phyloP scores from a whole-genome alignment of 1,140 invertebrate species.

The Ceratina australensis region DNA sequence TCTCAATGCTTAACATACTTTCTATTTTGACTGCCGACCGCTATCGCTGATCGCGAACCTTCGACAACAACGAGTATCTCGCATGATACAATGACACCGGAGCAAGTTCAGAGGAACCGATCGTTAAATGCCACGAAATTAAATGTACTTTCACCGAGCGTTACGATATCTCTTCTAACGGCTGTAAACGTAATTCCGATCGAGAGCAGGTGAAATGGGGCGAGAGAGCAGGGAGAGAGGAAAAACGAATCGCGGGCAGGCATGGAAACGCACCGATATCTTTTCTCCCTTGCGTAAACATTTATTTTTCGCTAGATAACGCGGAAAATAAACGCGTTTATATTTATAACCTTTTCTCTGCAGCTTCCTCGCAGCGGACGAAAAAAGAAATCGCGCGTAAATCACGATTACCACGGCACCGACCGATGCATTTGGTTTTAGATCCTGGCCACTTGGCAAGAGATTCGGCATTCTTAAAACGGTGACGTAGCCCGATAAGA shows the following conservation, averaged over 20 bases:
- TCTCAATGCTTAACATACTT: not conserved
- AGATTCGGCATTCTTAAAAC: constrained; percentile 45
- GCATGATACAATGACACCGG: too few relatives aligned
- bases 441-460: constrained; percentile 22
- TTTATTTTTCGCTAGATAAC: not conserved
- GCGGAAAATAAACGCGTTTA: not conserved
- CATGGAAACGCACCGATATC: constrained; percentile 3
- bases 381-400: not conserved
- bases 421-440: constrained; percentile 12
- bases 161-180: too few relatives aligned
- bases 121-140: too few relatives aligned
- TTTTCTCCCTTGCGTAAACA: not conserved
- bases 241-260: not conserved
- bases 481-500: constrained; percentile 54
- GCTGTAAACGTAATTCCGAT: too few relatives aligned
- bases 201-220: not conserved
- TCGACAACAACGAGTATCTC: too few relatives aligned
- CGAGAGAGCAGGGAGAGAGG: not conserved
- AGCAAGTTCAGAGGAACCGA: too few relatives aligned
- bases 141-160: too few relatives aligned
- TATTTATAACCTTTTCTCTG: not conserved
- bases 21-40: too few relatives aligned
- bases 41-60: too few relatives aligned
- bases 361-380: not conserved
- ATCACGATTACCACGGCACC: not conserved